Evolutionary conservation across 2,888 invertebrate genomes (phyloP).

Genomic region (Tupiocoris notatus): DNA sequence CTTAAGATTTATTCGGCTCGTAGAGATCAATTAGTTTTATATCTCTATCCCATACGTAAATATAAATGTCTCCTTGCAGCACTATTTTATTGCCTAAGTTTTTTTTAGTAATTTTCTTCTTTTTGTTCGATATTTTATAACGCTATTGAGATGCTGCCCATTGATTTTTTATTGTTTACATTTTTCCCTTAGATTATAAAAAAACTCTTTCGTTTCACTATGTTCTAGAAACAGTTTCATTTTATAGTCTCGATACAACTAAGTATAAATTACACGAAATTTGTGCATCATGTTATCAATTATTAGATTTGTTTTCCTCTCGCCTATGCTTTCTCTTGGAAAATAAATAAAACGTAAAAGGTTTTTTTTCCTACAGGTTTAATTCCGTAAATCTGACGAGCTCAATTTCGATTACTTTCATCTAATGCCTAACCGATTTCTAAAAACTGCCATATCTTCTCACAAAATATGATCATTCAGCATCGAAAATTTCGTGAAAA

Average conservation of each 20-base stretch:
- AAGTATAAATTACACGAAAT: slow-evolving; percentile 26
- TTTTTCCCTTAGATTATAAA: slow-evolving; percentile 11
- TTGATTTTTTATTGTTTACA: slow-evolving; percentile 8
- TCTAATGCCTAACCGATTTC: background rate
- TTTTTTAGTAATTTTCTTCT: too few species aligned
- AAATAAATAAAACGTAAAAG: too few species aligned
- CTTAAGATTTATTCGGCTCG: background rate
- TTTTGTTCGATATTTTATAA: too few species aligned
- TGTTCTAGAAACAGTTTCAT: slow-evolving; percentile 14
- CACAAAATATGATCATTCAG: background rate
- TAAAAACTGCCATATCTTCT: background rate
- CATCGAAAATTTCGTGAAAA: background rate
- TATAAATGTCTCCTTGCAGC: slow-evolving; percentile 44
- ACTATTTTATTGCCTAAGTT: slow-evolving; percentile 46
- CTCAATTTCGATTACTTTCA: too few species aligned
- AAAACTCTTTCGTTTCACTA: slow-evolving; percentile 19
- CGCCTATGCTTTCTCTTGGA: background rate
- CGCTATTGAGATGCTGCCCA: slow-evolving; percentile 14
- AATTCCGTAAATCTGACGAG: too few species aligned
- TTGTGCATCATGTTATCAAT: slow-evolving; percentile 34
- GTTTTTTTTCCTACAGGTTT: too few species aligned
- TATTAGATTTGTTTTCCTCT: slow-evolving; percentile 10
- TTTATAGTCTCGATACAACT: slow-evolving; percentile 10
- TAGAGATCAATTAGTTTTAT: background rate
- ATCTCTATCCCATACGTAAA: slow-evolving; percentile 19